Evolutionary conservation across 2,113 vertebrate species (phyloP).

Genomic region (Oncorhynchus clarkii): DNA sequence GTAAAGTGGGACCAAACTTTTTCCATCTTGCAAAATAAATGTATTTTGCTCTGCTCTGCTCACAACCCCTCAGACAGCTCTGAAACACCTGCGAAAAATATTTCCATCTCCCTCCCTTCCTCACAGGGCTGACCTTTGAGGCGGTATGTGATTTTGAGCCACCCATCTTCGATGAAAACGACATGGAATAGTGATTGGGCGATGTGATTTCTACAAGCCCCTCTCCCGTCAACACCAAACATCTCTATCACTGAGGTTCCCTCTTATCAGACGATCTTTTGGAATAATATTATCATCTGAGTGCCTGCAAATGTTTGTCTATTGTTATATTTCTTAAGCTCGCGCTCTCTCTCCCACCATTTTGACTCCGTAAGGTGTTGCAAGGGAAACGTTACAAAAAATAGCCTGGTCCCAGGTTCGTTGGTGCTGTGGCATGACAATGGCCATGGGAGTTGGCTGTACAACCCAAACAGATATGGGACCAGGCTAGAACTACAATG

Average conservation of each 20-base stretch:
- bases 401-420: neutral
- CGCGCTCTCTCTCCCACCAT: constrained; percentile 2
- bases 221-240: constrained; percentile 15
- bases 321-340: constrained; percentile 5
- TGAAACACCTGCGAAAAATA: no score
- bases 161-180: constrained; percentile 85
- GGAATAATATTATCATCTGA: constrained; percentile 3
- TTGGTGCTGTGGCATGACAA: no score
- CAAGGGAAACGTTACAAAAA: constrained; percentile 12
- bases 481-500: no score
- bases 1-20: no score
- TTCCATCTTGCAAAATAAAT: no score
- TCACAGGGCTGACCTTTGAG: constrained; percentile 89
- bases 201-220: constrained; percentile 9
- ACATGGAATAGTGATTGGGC: constrained; percentile 82
- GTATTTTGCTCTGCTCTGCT: no score
- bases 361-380: constrained; percentile 12
- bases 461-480: no score
- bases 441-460: no score
- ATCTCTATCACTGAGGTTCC: constrained; percentile 21
- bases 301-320: constrained; percentile 12
- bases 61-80: no score
- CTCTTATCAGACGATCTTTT: constrained; percentile 26
- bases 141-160: constrained; percentile 90
- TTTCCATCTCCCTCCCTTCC: neutral